Base-by-base conservation (phyloP, 1,140 invertebrate species). In the Drosophila sturtevanti region DNA sequence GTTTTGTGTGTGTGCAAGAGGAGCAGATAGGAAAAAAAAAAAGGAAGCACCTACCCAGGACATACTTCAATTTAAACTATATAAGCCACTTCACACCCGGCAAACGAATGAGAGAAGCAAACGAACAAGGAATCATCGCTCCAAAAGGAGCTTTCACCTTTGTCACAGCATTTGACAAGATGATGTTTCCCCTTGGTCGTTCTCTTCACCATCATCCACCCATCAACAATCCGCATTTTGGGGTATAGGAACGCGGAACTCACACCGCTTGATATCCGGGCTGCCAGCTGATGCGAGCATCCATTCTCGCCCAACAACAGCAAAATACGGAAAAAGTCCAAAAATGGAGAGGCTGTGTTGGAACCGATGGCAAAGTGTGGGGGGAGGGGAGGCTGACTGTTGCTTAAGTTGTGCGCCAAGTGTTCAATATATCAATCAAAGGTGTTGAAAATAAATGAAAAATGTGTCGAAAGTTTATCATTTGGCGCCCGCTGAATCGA, bases 361-460 rank as follows among this genome's bases (percentile, higher is more conserved):
- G 54, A 69, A n/a, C n/a, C n/a, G n/a, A n/a, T n/a, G n/a, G n/a
- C n/a, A n/a, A n/a, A n/a, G n/a, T n/a, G n/a, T n/a, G n/a, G n/a
- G n/a, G n/a, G n/a, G n/a, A n/a, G n/a, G 63, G 35, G 18, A 44
- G 11, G 37, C 21, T 51, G 82, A 87, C 78, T 81, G 82, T 86
- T 86, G 81, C 81, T 87, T 81, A 77, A 87, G 82, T 77, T 76
- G 65, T 56, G 81, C 84, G 82, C 82, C 81, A 87, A 87, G 82
- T 87, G 82, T 87, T 87, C 82, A 87, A 87, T 87, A 87, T 87
- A 87, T 87, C 82, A 87, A 86, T 87, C 82, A 87, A 87, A 87
- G 82, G 82, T 87, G 82, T 79, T 87, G 82, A 87, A 87, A 87
- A 87, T 87, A 87, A 87, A 87, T 87, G 82, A 87, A 87, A 87